Conservation (phyloP, 2,797 vertebrate genomes). For the Muscicapa striata region DNA sequence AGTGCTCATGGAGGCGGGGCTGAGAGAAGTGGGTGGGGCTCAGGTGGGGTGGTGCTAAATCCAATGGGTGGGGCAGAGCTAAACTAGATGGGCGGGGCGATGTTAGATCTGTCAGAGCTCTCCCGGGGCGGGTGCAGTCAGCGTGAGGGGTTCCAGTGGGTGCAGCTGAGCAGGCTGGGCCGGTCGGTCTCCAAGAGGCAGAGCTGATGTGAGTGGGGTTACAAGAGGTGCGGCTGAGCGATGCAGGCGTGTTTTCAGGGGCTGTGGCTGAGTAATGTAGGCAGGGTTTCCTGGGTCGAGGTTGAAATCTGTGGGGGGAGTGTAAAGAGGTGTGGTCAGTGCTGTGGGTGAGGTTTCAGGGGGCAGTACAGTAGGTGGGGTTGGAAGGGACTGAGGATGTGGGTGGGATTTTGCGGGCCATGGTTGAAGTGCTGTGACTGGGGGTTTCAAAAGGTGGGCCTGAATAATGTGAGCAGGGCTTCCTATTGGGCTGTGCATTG, state of each 20-base stretch:
- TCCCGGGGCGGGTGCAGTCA: not conserved
- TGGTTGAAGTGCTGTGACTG: not conserved
- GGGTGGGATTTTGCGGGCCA: not conserved
- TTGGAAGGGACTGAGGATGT: not conserved
- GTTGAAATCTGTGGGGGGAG: not conserved
- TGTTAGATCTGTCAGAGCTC: too few relatives aligned
- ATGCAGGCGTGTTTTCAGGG: not conserved
- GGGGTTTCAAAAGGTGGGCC: not conserved
- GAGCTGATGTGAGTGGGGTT: not conserved
- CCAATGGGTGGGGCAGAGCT: not conserved
- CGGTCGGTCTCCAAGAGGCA: not conserved
- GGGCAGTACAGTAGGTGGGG: not conserved
- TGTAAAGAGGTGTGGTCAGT: not conserved
- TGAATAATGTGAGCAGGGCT: not conserved
- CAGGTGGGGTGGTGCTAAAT: not conserved
- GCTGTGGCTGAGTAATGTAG: not conserved
- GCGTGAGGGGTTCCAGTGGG: not conserved
- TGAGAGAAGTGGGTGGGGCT: not conserved
- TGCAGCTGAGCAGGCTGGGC: not conserved
- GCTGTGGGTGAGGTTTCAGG: not conserved
- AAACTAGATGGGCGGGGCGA: not conserved
- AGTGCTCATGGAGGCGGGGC: not conserved
- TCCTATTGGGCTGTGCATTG: not conserved
- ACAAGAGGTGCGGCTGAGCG: not conserved
- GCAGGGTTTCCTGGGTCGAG: not conserved